Evolutionary conservation across 2,888 invertebrate species (phyloP), one percentile per base, ranked within the genome.

Genomic region (Aplocera efformata): DNA sequence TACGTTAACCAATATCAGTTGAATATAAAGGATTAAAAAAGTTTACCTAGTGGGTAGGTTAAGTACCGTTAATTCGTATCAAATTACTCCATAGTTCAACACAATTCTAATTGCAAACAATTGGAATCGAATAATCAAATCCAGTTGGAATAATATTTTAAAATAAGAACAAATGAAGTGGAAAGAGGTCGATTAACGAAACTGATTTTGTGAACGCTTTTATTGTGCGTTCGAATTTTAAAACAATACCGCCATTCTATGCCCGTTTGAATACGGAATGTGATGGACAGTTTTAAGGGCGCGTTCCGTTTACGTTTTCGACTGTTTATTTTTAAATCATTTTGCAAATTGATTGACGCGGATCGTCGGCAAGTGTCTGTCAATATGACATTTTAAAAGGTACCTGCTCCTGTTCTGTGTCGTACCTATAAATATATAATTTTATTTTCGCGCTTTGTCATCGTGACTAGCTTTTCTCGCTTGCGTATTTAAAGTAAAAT

Each of bases 31-130:
- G 24, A 29, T 6, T 25, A 10, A 17, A 46, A 41, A 32, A 49
- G 32, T 28, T 52, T 60, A 63, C 56, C 68, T 69, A 72, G 70
- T 81, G 74, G 76, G 70, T 67, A 54, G 6, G 53, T 62, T 2
- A 3, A 58, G 58, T 67, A 67, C 79, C 79, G 78, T 81, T 86
- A 86, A 88, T 86, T 82, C 84, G 69, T 86, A 88, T 88, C 83
- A 84, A 83, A 75, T 88, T 86, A 79, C 88, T 10, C 64, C 60
- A 62, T 67, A 66, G 64, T 70, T 65, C 62, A 62, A 74, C 72
- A 81, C 67, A 75, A 73, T 71, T 59, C 67, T 63, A 67, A 68
- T 68, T 67, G 61, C 42, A 48, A 50, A 74, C 71, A 71, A 71
- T 74, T 56, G 60, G 60, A 70, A 62, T 75, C 74, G 71, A 77